Conservation (phyloP, 2,113 vertebrate genomes). For the Dromiciops gliroides region DNA sequence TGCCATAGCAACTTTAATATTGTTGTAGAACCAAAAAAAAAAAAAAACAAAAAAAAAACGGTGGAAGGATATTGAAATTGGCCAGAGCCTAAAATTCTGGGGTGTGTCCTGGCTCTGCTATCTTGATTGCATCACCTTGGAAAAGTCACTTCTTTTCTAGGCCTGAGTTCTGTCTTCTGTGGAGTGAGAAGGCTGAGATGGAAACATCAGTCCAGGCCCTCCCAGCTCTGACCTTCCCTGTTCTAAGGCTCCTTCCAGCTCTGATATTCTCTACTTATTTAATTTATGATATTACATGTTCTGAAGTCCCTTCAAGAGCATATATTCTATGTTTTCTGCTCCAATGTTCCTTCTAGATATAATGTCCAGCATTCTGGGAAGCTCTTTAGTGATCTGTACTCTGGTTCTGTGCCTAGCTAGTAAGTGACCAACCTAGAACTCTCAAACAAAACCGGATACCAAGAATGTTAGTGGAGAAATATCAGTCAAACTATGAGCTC, state of each 20-base stretch:
- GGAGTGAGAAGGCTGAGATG: not conserved
- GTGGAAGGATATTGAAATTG: not conserved
- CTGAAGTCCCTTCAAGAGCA: not conserved
- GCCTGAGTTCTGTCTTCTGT: not conserved
- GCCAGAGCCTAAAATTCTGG: not conserved
- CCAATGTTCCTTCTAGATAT: not conserved
- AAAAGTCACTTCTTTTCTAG: not conserved
- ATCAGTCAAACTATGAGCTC: not conserved
- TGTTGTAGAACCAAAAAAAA: not conserved
- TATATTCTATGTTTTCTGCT: not conserved
- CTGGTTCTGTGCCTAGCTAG: not conserved
- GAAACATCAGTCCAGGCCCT: not conserved
- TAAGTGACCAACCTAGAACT: not conserved
- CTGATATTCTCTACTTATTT: no score
- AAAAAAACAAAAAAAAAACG: no score
- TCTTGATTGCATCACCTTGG: not conserved
- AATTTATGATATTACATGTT: not conserved
- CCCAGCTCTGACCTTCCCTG: no score
- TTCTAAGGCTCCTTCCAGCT: no score
- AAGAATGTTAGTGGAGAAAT: not conserved
- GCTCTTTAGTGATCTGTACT: not conserved
- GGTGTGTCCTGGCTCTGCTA: not conserved
- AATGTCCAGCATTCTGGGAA: not conserved
- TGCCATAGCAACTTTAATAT: not conserved
- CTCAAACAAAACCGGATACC: not conserved